Evolutionary conservation across 2,888 invertebrate genomes (phyloP), one percentile per base, ranked within the genome.

Genomic region (Cryptophagus acutangulus): DNA sequence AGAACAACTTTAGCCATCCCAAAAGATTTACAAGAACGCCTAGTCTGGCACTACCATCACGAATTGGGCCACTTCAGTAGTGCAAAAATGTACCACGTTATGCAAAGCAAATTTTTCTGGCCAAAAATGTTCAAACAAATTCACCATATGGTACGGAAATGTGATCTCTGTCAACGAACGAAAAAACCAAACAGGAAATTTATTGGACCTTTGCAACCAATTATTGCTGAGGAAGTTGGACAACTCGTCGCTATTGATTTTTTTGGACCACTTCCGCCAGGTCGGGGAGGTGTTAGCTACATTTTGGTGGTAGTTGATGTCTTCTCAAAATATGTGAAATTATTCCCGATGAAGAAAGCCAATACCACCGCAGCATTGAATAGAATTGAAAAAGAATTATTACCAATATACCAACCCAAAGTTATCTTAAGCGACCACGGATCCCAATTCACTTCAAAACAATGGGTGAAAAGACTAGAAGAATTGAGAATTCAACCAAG

Each of bases 221-320:
- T 34, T 31, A 9, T 31, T 4, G 15, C 14, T 3, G 17, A 15
- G 3, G 12, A 17, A 9, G 10, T 16, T 3, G 26, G 26, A 9
- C 26, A 36, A 3, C 8, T 36, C 3, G 18, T 36, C 4, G 28
- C 36, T 2, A 5, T 36, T 2, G 36, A 40, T 20, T 41, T 28
- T 16, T 44, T 37, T 12, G 44, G 44, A 14, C 44, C 44, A 2
- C 9, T 44, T 45, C 54, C 54, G 2, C 10, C 29, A 13, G 39
- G 48, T 2, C 31, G 43, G 2, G 46, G 36, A n/a, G 33, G 41
- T 2, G 44, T 48, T 1, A 30, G 47, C 2, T 38, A 38, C 17
- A 43, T 57, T 14, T 49, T 58, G 8, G 56, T 58, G 1, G 36
- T 49, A 3, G 39, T 58, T 1, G 54, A 58, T 30, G 17, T 34